Percentiles rank a stretch among this genome's conserved stretches.
These are phyloP conservation scores for Oxyruncus cristatus DNA, from an alignment of 2,113 vertebrate genomes.

Conservation along the genomic window DNA sequence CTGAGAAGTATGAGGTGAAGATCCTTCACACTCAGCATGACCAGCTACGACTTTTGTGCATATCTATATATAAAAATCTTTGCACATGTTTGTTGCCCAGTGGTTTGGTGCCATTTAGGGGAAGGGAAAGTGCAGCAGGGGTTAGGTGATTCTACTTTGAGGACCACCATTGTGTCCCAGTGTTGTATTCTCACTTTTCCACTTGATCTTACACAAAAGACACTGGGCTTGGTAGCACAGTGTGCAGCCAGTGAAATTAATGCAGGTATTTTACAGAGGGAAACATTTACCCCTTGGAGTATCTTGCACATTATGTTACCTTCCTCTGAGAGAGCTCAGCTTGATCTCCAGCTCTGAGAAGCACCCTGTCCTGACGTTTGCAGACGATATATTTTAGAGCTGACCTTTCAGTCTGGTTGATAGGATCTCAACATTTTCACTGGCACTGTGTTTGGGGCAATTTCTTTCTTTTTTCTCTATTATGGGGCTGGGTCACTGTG, in stretches of 20 bases:
- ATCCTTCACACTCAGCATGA: accelerated
- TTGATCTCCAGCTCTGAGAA: background rate
- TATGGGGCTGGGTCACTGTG: background rate
- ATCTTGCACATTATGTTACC: background rate
- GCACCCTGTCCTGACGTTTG: background rate
- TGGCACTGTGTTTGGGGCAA: accelerated
- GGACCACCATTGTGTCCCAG: background rate
- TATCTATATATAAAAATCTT: background rate
- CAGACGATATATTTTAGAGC: background rate
- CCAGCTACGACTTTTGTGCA: background rate
- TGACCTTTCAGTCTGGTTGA: background rate
- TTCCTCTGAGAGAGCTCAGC: background rate
- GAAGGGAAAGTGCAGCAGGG: background rate
- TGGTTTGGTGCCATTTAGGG: background rate
- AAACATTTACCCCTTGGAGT: background rate
- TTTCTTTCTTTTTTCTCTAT: background rate
- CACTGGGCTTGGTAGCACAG: background rate
- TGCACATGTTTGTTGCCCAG: background rate
- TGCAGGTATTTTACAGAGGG: background rate
- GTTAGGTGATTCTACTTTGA: background rate
- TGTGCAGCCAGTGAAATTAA: background rate
- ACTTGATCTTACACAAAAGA: background rate
- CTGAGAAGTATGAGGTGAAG: background rate
- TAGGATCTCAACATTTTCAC: background rate
- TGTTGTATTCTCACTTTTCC: background rate